Evolutionary conservation across 2,113 vertebrate species (phyloP).

Genomic region (Anas platyrhynchos): DNA sequence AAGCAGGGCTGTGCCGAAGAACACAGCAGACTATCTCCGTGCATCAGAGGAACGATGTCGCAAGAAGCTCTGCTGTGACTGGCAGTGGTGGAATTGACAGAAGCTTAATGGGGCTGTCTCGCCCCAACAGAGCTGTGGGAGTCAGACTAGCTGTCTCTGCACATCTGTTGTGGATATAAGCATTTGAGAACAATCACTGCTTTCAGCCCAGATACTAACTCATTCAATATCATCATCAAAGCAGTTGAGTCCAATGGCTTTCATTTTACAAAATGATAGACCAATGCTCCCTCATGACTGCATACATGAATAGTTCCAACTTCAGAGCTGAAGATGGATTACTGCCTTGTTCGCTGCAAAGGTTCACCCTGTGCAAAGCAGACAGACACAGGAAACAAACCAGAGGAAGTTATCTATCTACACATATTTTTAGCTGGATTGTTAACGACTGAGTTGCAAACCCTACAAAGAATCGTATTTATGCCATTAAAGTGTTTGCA

Average conservation of each 20-base stretch:
- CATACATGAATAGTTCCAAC: not conserved
- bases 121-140: not conserved
- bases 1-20: not conserved
- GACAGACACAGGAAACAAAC: not conserved
- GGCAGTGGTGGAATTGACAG: not conserved
- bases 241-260: not conserved
- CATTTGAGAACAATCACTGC: not conserved
- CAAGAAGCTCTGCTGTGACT: not conserved
- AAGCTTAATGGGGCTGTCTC: not conserved
- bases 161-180: conserved; percentile 11
- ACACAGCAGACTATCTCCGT: not conserved
- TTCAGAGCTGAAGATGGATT: not conserved
- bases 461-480: not conserved
- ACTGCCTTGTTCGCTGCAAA: not conserved
- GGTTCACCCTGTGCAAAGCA: not conserved
- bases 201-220: conserved; percentile 27
- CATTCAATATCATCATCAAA: not conserved
- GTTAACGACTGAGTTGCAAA: not conserved
- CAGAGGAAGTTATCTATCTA: not conserved
- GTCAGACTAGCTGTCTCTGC: conserved; percentile 23
- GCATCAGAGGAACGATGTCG: not conserved
- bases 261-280: conserved; percentile 12
- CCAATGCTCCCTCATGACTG: not conserved
- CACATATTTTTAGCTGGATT: not conserved
- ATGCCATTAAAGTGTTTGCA: not conserved